Percentiles rank a stretch among this genome's conserved stretches.
Conservation (phyloP, 2,113 vertebrate species). For the Thamnophis sirtalis region DNA sequence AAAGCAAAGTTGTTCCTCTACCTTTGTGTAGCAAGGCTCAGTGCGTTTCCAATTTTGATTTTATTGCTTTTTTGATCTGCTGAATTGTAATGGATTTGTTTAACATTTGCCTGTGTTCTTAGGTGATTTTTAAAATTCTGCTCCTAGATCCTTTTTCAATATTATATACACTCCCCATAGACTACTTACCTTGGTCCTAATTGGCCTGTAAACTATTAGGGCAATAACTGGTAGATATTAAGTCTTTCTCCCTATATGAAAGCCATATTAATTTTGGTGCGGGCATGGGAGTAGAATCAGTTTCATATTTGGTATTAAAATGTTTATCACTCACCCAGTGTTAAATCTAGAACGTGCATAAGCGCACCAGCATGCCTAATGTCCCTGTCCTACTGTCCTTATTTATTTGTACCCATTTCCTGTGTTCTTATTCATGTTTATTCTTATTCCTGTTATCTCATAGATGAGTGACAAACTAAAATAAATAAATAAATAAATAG, state of each 20-base stretch:
- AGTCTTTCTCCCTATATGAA: background rate
- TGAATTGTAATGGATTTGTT: background rate
- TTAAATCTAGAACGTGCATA: background rate
- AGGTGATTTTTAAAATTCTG: background rate
- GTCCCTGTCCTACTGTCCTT: too few species aligned
- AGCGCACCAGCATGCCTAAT: too few species aligned
- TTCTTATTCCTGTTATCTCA: too few species aligned
- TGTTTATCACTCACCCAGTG: background rate
- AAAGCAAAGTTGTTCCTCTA: background rate
- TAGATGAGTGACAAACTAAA: too few species aligned
- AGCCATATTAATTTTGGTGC: background rate
- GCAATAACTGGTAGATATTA: background rate
- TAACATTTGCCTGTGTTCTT: background rate
- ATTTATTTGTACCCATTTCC: too few species aligned
- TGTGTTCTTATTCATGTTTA: too few species aligned
- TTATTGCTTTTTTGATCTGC: background rate
- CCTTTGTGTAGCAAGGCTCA: background rate
- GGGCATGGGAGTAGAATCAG: background rate
- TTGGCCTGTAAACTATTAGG: background rate
- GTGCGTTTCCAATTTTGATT: background rate
- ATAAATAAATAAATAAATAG: background rate
- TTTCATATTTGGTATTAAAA: background rate
- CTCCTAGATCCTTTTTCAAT: background rate
- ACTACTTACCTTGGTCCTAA: background rate
- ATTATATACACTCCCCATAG: background rate